phyloP scores from a whole-genome alignment of 2,113 vertebrate genomes.

The Alethe castanea region DNA sequence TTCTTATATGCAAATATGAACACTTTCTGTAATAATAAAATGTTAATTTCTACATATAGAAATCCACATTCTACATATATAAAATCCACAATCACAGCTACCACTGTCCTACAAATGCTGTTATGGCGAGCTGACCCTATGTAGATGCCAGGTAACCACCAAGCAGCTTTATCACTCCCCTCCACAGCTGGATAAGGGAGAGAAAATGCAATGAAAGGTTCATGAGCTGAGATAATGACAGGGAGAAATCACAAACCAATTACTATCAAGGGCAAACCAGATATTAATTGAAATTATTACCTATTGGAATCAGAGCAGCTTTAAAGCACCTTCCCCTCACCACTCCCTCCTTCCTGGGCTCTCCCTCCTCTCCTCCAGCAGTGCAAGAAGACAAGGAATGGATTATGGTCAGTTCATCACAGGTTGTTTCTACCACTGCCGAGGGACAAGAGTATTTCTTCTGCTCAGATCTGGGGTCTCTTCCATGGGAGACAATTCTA shows the following conservation, averaged over 20 bases:
- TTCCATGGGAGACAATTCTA: background rate
- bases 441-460: background rate
- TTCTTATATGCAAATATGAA: background rate
- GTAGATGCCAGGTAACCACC: background rate
- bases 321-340: background rate
- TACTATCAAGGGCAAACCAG: background rate
- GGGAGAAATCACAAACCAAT: background rate
- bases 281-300: background rate
- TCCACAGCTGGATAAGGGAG: background rate
- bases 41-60: background rate
- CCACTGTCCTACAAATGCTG: background rate
- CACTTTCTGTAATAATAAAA: background rate
- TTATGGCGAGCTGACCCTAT: background rate
- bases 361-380: background rate
- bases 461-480: fast-evolving
- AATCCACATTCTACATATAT: no score
- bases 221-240: background rate
- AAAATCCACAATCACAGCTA: background rate
- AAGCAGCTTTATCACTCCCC: background rate
- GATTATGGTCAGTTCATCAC: background rate
- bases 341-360: background rate
- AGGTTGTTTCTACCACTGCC: background rate
- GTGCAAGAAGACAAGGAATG: background rate
- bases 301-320: background rate
- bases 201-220: background rate